Conservation (phyloP, 2,113 vertebrate species). For the Phylloscopus trochiloides region DNA sequence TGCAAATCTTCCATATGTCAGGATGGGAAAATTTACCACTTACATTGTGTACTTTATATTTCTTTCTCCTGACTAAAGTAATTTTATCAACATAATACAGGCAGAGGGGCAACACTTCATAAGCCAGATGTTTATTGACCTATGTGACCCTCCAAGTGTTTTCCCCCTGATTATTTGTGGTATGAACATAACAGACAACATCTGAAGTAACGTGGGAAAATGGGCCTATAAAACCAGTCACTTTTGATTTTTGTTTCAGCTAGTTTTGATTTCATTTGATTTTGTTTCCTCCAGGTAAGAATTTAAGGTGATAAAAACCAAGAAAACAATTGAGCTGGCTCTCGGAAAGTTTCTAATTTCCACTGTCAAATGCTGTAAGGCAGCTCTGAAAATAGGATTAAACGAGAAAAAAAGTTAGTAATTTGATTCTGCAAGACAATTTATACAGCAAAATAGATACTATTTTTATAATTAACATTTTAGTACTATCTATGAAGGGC, state of each 20-base stretch:
- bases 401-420: not conserved
- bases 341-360: not conserved
- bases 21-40: not conserved
- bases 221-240: constrained; percentile 7
- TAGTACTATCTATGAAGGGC: not conserved
- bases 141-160: constrained; percentile 54
- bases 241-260: constrained; percentile 44
- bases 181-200: constrained; percentile 67
- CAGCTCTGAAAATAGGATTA: not conserved
- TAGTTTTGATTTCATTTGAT: constrained; percentile 20
- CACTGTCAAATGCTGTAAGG: not conserved
- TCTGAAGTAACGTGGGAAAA: constrained; percentile 67
- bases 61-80: constrained; percentile 57
- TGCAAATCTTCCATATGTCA: constrained; percentile 35
- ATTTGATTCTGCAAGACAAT: not conserved
- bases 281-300: constrained; percentile 25
- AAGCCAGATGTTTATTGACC: constrained; percentile 69
- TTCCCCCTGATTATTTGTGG: constrained; percentile 49
- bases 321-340: not conserved
- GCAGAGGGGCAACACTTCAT: constrained; percentile 46
- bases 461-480: not conserved
- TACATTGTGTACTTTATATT: not conserved
- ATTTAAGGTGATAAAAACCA: not conserved
- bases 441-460: not conserved
- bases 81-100: constrained; percentile 64